Base-by-base conservation (phyloP, 2,113 vertebrate genomes). In the Pelodiscus sinensis region DNA sequence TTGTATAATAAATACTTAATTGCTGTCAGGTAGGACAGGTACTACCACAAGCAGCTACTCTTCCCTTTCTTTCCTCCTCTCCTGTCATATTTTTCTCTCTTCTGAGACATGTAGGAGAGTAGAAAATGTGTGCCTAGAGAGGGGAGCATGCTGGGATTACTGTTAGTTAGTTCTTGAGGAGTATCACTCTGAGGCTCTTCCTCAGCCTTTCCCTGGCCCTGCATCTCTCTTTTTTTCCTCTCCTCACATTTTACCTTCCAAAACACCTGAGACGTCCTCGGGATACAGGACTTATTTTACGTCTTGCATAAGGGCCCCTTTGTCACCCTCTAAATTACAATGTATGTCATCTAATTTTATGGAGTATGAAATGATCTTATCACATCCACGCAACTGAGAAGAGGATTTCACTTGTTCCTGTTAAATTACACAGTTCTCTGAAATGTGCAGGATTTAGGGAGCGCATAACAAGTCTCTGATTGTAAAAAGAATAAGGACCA, bases 281-380 rank as follows among this genome's bases (percentile, higher is more conserved):
- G 3, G 71, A 44, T 19, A 5, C 7, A 75, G 35, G 10, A 75
- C 35, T 22, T 22, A 44, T 44, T 38, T 22, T n/a, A 68, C 15
- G 18, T 68, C 73, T 90, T 9, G 6, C 79, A 19, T 44, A 0
- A 0, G 6, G 9, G 57, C 11, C 15, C 58, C 11, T 35, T 87
- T 54, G 27, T 44, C 50, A 50, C 7, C 2, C 82, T 88, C 81
- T 92, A 95, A 96, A 96, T 92, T 84, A 25, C 84, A 91, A 3
- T 0, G 10, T 81, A 82, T 95, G 92, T 91, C 94, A 87, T 87
- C 95, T 94, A 89, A 88, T 90, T 95, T 95, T 91, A 75, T 38
- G 84, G 82, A 9, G 90, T 73, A 88, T 84, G 93, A 92, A 18
- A 35, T 95, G 95, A 96, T 95, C 89, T 93, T 91, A 73, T 82